Base-by-base conservation (phyloP, 2,113 vertebrate genomes). In the Stictonetta naevosa region DNA sequence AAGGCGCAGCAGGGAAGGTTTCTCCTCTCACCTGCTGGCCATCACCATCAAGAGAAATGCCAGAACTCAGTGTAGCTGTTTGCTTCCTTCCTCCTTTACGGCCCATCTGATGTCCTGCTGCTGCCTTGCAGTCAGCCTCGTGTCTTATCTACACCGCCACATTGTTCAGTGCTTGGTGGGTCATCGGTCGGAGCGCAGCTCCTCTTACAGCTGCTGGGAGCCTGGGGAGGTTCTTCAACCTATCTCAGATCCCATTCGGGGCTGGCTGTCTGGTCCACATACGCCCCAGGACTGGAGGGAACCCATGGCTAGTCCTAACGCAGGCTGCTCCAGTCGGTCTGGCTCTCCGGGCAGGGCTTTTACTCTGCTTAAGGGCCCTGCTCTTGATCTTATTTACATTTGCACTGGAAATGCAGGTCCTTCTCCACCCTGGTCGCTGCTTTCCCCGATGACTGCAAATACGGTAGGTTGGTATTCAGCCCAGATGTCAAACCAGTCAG, bases 331-430 rank as follows among this genome's bases (percentile, higher is more conserved):
- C 62, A 84, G 84, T 66, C 10, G 0, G 67, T 18, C 69, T 14
- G 67, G 29, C 82, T 90, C 53, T 77, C 88, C 76, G 44, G 80
- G 80, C 86, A 91, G 86, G 73, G 53, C 63, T 76, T 86, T 84
- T 50, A 29, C 21, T 48, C 73, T 33, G 40, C 53, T 79, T 75
- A 22, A 12, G 50, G 83, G 53, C 55, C 62, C 40, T 16, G 29
- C 25, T 81, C 36, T 19, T 44, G 60, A 44, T 29, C 83, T 73
- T 79, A 74, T 72, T 89, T 53, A 64, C 34, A 94, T 96, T 93
- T 96, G 91, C 95, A 93, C 76, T 95, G 93, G 88, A 96, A 95
- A 96, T 95, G 7, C 50, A 75, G 36, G n/a, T 73, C 48, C 91
- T 92, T 33, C 77, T 94, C 88, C 92, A 79, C 77, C 68, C 60